Conservation (phyloP, 2,888 invertebrate genomes). For the Ochropacha duplaris region DNA sequence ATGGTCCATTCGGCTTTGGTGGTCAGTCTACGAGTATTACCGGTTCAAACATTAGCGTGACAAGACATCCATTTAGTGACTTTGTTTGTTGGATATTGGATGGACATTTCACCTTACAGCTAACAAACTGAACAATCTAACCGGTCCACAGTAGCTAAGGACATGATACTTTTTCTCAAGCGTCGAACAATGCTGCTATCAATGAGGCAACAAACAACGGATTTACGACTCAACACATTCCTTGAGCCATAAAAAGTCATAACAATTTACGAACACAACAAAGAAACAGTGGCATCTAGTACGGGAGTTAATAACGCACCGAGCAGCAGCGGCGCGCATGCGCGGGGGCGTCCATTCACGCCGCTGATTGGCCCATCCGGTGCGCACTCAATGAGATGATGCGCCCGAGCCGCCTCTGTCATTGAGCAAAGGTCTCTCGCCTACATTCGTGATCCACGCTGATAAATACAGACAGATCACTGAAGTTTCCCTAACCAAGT, state of each 20-base stretch:
- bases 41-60: conserved; percentile 20
- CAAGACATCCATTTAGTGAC: conserved; percentile 12
- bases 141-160: conserved; percentile 45
- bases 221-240: conserved; percentile 71
- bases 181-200: conserved; percentile 59
- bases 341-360: conserved; percentile 82
- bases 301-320: conserved; percentile 71
- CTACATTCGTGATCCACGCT: conserved; percentile 71
- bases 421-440: conserved; percentile 80
- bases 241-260: conserved; percentile 70
- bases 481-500: conserved; percentile 46
- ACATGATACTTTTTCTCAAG: conserved; percentile 45
- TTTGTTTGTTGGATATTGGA: conserved; percentile 17
- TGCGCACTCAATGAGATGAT: conserved; percentile 82
- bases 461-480: conserved; percentile 49
- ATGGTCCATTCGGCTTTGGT: background rate
- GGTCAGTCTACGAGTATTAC: conserved; percentile 21
- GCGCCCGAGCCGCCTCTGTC: conserved; percentile 74
- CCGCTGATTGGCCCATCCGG: conserved; percentile 82
- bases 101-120: conserved; percentile 51
- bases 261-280: conserved; percentile 76
- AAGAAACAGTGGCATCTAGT: conserved; percentile 73
- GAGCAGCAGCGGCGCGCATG: conserved; percentile 52
- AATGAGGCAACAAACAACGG: conserved; percentile 61
- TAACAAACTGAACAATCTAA: conserved; percentile 52